Evolutionary conservation across 1,140 invertebrate species (phyloP), one percentile per base, ranked within the genome.

Genomic region (Drosophila elegans): DNA sequence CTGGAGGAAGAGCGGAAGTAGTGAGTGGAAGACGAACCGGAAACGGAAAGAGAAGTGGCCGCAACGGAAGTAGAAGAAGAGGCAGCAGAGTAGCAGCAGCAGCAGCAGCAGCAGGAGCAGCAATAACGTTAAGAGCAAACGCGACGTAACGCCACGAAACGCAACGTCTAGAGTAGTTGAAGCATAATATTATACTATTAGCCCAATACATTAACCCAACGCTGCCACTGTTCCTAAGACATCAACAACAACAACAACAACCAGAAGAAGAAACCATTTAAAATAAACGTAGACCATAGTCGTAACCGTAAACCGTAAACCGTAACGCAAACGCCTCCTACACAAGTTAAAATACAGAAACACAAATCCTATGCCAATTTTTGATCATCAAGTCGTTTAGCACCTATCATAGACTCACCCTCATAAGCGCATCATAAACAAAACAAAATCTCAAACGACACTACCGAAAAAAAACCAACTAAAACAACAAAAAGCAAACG

Each of bases 211-310:
- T 63, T 71, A 77, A 88, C 84, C 84, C 84, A 89, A 89, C 84
- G 84, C 84, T 89, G 84, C 84, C 84, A 89, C 80, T 89, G 84
- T 89, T 89, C 84, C 84, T 89, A 89, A 86, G 80, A 89, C 80
- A 83, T 27, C 36, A 55, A 86, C 46, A 56, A 66, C 12, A 56
- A 53, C 36, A 55, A 86, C 46, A 56, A 66, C 12, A 56, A 53
- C 13, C 38, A 66, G 42, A 69, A 74, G 67, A 78, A 55, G 21
- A 53, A 44, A 62, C 32, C 46, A 71, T 36, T 54, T 39, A 49
- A 52, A 52, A 53, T 55, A 63, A 80, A 72, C 39, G 52, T 80
- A 80, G 62, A 52, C 49, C 69, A 29, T 81, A 81, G 76, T 27
- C 52, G 56, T 82, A 82, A 62, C 45, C 69, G 32, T 56, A 54